Evolutionary conservation across 1,140 invertebrate species (phyloP), one percentile per base, ranked within the genome.

Genomic region (Sminthurides bifidus): DNA sequence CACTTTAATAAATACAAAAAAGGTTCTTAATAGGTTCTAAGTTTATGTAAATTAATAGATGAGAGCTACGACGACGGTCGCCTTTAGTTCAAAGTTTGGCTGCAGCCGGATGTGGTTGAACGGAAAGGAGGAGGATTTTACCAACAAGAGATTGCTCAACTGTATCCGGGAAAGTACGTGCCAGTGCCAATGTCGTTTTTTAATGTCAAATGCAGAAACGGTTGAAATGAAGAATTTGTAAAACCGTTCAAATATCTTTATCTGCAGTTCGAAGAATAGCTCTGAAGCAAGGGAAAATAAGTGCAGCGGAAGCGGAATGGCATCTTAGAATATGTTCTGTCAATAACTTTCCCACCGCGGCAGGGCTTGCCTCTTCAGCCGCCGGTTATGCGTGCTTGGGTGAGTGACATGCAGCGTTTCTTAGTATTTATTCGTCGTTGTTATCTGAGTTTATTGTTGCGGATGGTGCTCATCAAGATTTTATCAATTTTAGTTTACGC

Each of bases 311-410:
- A 41, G 65, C 64, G 57, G 76, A 70, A 62, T 87, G 82, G 81
- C 83, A 89, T 67, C 66, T 96, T 24, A 83, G 84, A 62, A 85
- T 97, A 62, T 88, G 83, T 69, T 98, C 94, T 0, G 80, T 82
- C 66, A 99, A 98, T 72, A 98, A 98, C 76, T 99, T 99, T 70
- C 95, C 96, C 19, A 98, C 94, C 19, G 93, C 93, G 23, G 93
- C 95, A 59, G 96, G 96, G 1, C 74, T 99, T 26, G 95, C 96
- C 5, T 97, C 92, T 3, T 97, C 93, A 59, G 95, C 96, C 54
- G 92, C 95, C 53, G 96, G 95, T 23, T 98, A 96, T 74, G 92
- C 95, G 23, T 93, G 85, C 70, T 73, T 91, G 33, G 81, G 80
- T 74, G 72, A 64, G n/a, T 45, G 10, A 10, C 19, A 21, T 31